Conservation (phyloP, 2,888 invertebrate species). For the Abrostola triplasia region DNA sequence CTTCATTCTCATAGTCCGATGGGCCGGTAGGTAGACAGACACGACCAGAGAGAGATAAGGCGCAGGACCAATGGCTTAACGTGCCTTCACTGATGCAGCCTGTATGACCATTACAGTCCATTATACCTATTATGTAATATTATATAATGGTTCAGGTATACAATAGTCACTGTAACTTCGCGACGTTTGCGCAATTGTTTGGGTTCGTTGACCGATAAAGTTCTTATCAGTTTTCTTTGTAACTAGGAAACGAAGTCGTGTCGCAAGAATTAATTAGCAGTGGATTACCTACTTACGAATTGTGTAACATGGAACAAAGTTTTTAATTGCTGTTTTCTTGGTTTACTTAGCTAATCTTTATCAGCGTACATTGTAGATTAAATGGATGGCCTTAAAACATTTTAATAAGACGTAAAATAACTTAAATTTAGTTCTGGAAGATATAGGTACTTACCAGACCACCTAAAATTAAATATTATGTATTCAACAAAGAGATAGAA, state of each 20-base stretch:
- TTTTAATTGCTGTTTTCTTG: not conserved
- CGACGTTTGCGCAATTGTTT: constrained; percentile 69
- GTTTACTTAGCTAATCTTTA: too few relatives aligned
- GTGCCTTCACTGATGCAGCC: too few relatives aligned
- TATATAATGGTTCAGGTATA: constrained; percentile 47
- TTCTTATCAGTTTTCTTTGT: constrained; percentile 82
- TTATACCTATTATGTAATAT: too few relatives aligned
- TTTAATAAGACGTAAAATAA: not conserved
- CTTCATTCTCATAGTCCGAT: too few relatives aligned
- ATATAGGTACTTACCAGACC: too few relatives aligned
- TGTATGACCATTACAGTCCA: too few relatives aligned
- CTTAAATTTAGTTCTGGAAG: too few relatives aligned
- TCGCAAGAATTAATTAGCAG: constrained; percentile 74
- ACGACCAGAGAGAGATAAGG: too few relatives aligned
- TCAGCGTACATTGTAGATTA: too few relatives aligned
- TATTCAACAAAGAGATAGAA: constrained; percentile 10
- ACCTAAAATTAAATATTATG: too few relatives aligned
- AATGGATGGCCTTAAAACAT: not conserved
- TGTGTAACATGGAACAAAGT: not conserved
- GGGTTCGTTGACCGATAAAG: constrained; percentile 82
- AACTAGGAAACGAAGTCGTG: constrained; percentile 69
- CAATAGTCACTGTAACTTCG: constrained; percentile 50
- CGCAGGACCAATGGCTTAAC: too few relatives aligned
- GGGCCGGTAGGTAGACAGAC: too few relatives aligned
- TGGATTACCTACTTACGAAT: constrained; percentile 61